Base-by-base conservation (phyloP, 2,797 vertebrate genomes). In the Epinephelus coioides region DNA sequence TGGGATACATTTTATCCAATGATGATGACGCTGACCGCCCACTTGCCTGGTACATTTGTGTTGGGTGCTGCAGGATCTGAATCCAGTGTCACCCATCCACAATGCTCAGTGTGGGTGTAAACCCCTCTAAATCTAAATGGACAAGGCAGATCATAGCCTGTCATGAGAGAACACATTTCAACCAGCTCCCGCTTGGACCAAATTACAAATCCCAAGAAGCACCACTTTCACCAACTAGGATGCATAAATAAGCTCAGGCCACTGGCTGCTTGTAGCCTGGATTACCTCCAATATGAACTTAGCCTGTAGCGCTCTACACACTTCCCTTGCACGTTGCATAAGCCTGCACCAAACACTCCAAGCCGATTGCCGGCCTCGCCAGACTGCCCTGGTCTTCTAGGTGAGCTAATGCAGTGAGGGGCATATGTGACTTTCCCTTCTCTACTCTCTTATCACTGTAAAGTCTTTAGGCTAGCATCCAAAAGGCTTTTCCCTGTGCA, bases 381-480 rank as follows among this genome's bases (percentile, higher is more conserved):
- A 75, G 75, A 61, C 82, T 73, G 75, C 77, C 82, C 75, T 59
- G 75, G 88, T 86, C 85, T 88, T 86, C 79, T 84, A 89, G 92
- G 88, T 92, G 86, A 88, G 83, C 83, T 85, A 84, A 90, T 79
- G 79, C 78, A 90, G 79, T 68, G 67, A 76, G 84, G 53, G 78
- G 84, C 86, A 89, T 82, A 73, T 89, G 86, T 80, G 79, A 82
- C 86, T 81, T 79, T 86, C 69, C 79, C 81, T 68, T 59, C 88
- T 83, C 83, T 85, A 78, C 87, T 89, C 89, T 89, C 91, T 90
- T 89, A 91, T 94, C 89, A 89, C 86, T 70, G 88, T 92, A 88
- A 94, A 92, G 94, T 94, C 91, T 95, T 94, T 92, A 95, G 94
- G 93, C 93, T 38, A 64, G 25, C 81, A 88, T 93, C 93, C 94